Evolutionary conservation across 2,888 invertebrate species (phyloP).

Genomic region (Argyresthia albistria): DNA sequence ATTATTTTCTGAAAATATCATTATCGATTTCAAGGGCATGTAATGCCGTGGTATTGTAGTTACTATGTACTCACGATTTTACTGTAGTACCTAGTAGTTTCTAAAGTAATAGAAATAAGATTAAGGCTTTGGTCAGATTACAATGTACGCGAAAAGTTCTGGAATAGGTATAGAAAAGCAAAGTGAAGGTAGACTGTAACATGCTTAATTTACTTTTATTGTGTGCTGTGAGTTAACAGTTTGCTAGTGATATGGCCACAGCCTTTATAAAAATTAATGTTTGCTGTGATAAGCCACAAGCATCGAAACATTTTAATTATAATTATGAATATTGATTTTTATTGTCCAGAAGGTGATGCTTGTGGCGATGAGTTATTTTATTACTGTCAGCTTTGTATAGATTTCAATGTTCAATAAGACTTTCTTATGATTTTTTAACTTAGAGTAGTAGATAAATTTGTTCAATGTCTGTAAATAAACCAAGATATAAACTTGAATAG

Average conservation of each 20-base stretch:
- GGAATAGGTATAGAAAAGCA: neutral
- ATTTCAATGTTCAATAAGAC: neutral
- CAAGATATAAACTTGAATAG: neutral
- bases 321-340: neutral
- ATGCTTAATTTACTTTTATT: neutral
- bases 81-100: neutral
- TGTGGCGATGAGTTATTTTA: slow-evolving; percentile 1
- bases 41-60: neutral
- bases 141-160: neutral
- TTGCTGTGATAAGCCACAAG: slow-evolving; percentile 27
- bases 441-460: neutral
- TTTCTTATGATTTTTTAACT: neutral
- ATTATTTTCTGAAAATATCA: too few species aligned
- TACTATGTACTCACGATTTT: neutral
- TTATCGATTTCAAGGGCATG: neutral
- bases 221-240: neutral
- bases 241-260: neutral
- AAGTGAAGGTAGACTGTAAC: neutral
- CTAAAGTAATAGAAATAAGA: neutral
- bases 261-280: slow-evolving; percentile 12
- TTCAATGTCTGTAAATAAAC: slow-evolving; percentile 2
- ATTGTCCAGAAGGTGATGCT: neutral
- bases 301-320: slow-evolving; percentile 5
- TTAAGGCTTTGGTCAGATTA: neutral
- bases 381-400: slow-evolving; percentile 1